These are phyloP conservation scores for Bubo scandiacus DNA, from an alignment of 2,113 vertebrate genomes.

Conservation along the genomic window DNA sequence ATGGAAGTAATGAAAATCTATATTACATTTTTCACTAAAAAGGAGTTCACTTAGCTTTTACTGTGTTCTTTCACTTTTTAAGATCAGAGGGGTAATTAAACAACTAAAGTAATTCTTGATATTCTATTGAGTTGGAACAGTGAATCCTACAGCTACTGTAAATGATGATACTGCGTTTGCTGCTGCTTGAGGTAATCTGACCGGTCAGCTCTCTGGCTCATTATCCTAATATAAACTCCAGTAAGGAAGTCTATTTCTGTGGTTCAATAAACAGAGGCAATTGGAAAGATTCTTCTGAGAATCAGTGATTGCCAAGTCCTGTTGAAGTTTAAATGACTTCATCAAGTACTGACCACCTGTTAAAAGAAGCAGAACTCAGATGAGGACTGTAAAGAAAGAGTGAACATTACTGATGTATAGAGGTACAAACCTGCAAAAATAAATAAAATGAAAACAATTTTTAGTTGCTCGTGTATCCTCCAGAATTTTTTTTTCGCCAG, in stretches of 20 bases:
- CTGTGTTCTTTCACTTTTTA: neutral
- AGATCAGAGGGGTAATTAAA: neutral
- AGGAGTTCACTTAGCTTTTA: neutral
- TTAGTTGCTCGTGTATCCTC: neutral
- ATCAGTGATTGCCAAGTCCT: neutral
- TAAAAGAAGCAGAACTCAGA: neutral
- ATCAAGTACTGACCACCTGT: neutral
- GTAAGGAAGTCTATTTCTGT: constrained; percentile 38
- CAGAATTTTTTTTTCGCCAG: fast-evolving
- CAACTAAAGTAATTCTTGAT: neutral
- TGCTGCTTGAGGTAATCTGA: constrained; percentile 48
- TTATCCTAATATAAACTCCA: constrained; percentile 42
- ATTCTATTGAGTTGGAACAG: constrained; percentile 9
- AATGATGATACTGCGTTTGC: constrained; percentile 23
- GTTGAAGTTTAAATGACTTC: neutral
- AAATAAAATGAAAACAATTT: neutral
- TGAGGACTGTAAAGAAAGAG: neutral
- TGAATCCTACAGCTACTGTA: constrained; percentile 27
- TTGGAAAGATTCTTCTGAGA: constrained; percentile 29
- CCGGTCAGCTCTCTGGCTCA: constrained; percentile 54
- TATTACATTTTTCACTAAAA: neutral
- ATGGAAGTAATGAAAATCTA: neutral
- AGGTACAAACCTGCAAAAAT: neutral
- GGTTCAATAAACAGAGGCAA: constrained; percentile 46
- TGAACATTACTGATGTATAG: neutral